These are phyloP conservation scores for Pherbina coryleti DNA, from an alignment of 2,888 invertebrate species.

Conservation along the genomic window DNA sequence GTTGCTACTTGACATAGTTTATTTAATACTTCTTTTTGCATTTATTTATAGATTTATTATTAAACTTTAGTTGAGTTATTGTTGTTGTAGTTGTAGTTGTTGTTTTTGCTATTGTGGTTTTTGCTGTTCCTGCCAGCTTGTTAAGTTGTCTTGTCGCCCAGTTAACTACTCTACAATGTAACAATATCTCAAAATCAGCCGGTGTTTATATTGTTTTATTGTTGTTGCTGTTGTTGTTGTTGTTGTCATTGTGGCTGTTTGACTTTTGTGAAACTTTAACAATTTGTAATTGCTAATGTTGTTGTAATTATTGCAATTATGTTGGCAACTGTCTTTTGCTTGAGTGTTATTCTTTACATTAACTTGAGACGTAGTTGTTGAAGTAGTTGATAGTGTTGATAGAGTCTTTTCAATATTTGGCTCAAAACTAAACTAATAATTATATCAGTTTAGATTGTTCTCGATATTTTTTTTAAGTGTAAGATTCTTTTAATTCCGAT, in stretches of 20 bases:
- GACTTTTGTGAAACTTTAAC: constrained; percentile 22
- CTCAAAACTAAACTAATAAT: too few species aligned
- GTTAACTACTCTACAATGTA: constrained; percentile 19
- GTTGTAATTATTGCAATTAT: constrained; percentile 42
- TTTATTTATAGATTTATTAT: not conserved
- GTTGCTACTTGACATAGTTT: constrained; percentile 23
- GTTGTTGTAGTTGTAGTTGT: constrained; percentile 1
- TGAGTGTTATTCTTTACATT: not conserved
- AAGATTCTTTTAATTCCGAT: too few species aligned
- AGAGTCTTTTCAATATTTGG: too few species aligned
- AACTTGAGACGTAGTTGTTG: not conserved
- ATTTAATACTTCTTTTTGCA: not conserved
- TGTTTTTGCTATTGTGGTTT: constrained; percentile 7
- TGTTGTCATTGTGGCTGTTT: constrained; percentile 11
- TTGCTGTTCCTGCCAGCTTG: constrained; percentile 29
- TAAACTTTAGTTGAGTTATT: constrained; percentile 5
- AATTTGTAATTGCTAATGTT: constrained; percentile 40
- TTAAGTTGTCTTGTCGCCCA: constrained; percentile 16
- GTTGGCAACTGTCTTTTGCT: constrained; percentile 31
- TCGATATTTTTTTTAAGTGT: too few species aligned
- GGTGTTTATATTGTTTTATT: not conserved
- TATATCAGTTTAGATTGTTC: too few species aligned
- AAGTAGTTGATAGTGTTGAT: too few species aligned
- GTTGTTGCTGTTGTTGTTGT: not conserved
- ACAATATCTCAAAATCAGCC: not conserved